Base-by-base conservation (phyloP, 2,113 vertebrate genomes). In the Pseudonaja textilis region DNA sequence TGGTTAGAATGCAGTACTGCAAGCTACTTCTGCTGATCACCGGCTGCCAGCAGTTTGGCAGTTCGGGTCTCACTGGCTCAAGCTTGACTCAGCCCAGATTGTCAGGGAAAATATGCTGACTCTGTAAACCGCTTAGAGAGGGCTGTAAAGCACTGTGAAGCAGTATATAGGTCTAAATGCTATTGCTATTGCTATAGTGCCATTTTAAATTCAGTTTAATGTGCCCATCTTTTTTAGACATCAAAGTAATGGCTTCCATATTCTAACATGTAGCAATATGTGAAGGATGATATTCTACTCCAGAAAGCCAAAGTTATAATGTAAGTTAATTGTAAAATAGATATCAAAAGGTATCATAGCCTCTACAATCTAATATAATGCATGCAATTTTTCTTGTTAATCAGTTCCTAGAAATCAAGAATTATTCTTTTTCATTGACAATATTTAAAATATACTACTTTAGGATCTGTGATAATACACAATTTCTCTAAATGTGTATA, bases 401-500 rank as follows among this genome's bases (percentile, higher is more conserved):
- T 91, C 12, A 18, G 11, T 20, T 16, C 10, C 39, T 91, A 87
- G 18, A 91, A 86, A 86, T 42, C 92, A 57, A 34, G 56, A 29
- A 1, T 23, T 23, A 29, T 6, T 92, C 34, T 10, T 0, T 85
- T 93, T 47, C 61, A n/a, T 87, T 25, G 94, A 90, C 3, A 47
- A 29, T 90, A 93, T 42, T 56, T 29, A 89, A 16, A 87, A 89
- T 0, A 1, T 89, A 16, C 47, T 16, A 88, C 89, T 91, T 4
- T 92, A 96, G 69, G 34, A 26, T 50, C 90, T 23, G 47, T 90
- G 45, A 34, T 74, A 52, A 90, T 34, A 52, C 39, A 69, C 8
- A 52, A 20, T 22, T 59, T 59, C 39, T 45, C 56, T 89, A 22
- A 47, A 47, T 29, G 29, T 25, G 45, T 16, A 64, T 4, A 64